phyloP scores from a whole-genome alignment of 1,140 invertebrate species.

The Pollicipes pollicipes region DNA sequence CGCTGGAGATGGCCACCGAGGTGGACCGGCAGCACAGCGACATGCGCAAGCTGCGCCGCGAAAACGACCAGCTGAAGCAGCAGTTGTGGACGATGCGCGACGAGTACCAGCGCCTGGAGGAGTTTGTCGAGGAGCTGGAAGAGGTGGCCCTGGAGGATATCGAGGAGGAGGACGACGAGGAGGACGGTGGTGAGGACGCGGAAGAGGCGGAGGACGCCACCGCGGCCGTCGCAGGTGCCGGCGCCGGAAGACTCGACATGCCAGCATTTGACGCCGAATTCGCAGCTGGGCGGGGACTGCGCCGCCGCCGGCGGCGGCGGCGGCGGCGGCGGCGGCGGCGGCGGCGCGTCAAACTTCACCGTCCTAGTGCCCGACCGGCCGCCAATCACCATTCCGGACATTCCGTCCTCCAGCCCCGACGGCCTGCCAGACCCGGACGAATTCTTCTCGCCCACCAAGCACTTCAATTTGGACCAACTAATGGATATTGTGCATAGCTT shows the following conservation, averaged over 20 bases:
- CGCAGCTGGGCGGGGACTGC: neutral
- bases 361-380: constrained; percentile 26
- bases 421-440: constrained; percentile 14
- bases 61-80: constrained; percentile 65
- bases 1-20: constrained; percentile 82
- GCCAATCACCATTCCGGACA: constrained; percentile 19
- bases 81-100: constrained; percentile 71
- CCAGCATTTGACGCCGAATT: neutral
- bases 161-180: constrained; percentile 20
- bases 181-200: constrained; percentile 17
- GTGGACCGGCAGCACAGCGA: constrained; percentile 77
- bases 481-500: constrained; percentile 21
- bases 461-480: constrained; percentile 22
- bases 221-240: constrained; percentile 26
- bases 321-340: neutral
- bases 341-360: neutral
- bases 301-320: constrained; percentile 8
- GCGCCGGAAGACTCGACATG: constrained; percentile 3
- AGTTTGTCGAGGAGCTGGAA: constrained; percentile 42
- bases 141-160: constrained; percentile 17
- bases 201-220: constrained; percentile 15
- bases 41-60: constrained; percentile 64
- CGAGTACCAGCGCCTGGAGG: constrained; percentile 68
- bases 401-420: constrained; percentile 1
- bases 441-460: constrained; percentile 17